Conservation (phyloP, 2,888 invertebrate genomes). For the Pristionchus mayeri region DNA sequence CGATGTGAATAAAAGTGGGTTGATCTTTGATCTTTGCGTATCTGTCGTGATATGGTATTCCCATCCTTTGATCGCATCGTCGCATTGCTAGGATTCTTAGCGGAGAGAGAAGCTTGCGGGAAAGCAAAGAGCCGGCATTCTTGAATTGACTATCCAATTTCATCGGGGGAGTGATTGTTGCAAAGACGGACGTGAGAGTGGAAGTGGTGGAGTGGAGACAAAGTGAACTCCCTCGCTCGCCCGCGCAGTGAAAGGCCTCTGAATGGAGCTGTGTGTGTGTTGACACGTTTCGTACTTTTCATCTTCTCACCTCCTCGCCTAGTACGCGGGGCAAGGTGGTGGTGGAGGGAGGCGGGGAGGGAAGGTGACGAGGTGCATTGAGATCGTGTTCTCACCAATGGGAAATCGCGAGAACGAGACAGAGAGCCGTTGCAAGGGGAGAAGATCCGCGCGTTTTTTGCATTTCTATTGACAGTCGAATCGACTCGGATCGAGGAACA, state of each 20-base stretch:
- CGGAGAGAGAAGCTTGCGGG: not conserved
- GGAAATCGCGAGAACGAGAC: not conserved
- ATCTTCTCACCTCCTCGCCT: not conserved
- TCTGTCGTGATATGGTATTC: not conserved
- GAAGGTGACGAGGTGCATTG: not conserved
- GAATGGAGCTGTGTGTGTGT: slow-evolving; percentile 33
- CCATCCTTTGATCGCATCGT: not conserved
- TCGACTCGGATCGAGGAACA: slow-evolving; percentile 1
- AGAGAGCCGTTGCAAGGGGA: slow-evolving; percentile 8
- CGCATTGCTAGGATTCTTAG: not conserved
- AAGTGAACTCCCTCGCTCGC: slow-evolving; percentile 27
- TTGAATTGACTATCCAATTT: slow-evolving; percentile 40
- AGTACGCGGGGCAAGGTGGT: not conserved
- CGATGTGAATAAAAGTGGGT: slow-evolving; percentile 75
- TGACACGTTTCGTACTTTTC: slow-evolving; percentile 41
- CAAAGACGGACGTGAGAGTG: no score
- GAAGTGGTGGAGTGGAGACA: slow-evolving; percentile 12
- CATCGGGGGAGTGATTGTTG: slow-evolving; percentile 35
- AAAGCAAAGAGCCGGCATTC: slow-evolving; percentile 23
- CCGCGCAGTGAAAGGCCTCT: not conserved
- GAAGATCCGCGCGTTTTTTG: slow-evolving; percentile 1
- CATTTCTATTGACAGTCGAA: not conserved
- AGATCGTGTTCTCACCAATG: slow-evolving; percentile 30
- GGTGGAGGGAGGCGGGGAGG: not conserved
- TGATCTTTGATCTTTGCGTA: slow-evolving; percentile 14